Base-by-base conservation (phyloP, 2,797 vertebrate genomes). In the Ciconia nigra region DNA sequence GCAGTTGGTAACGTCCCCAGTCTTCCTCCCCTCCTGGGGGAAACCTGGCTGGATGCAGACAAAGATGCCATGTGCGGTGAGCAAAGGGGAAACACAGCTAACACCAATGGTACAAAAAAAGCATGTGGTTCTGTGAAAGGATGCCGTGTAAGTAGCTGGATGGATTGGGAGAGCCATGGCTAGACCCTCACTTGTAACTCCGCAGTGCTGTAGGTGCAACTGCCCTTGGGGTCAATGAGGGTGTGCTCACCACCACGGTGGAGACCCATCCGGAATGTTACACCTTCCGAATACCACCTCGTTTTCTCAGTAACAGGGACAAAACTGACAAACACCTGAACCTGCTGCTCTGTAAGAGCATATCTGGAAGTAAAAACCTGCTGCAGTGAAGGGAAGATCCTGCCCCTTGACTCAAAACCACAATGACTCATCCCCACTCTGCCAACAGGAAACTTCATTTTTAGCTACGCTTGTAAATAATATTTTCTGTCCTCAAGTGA, bases 371-470 rank as follows among this genome's bases (percentile, higher is more conserved):
- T 28, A 13, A 62, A 93, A 67, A 31, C 44, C 47, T 81, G 59
- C 84, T 37, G 78, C 87, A 78, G 87, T 0, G 9, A 77, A 67
- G 86, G 57, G 81, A 84, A 80, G 87, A 77, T 93, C 89, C 93
- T 83, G 61, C 89, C 94, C 94, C 78, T 83, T 24, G 13, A 83
- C 91, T 89, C 79, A 70, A 62, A 95, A 61, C 96, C 96, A 89
- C 96, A 88, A 28, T 95, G 95, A 97, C 89, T 97, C 96, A 97
- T 58, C 87, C 83, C 28, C 19, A 11, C 92, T 62, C 86, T 51
- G 92, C 89, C 90, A 91, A 86, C 89, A 96, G 94, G 90, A 97
- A 96, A 81, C 72, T 72, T 87, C 84, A 58, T 39, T 92, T 96
- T 95, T 83, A 95, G 93, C 81, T 91, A 19, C 8, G 1, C 69